These are phyloP conservation scores for Eristalis pertinax DNA, from an alignment of 2,888 invertebrate species.

Conservation along the genomic window DNA sequence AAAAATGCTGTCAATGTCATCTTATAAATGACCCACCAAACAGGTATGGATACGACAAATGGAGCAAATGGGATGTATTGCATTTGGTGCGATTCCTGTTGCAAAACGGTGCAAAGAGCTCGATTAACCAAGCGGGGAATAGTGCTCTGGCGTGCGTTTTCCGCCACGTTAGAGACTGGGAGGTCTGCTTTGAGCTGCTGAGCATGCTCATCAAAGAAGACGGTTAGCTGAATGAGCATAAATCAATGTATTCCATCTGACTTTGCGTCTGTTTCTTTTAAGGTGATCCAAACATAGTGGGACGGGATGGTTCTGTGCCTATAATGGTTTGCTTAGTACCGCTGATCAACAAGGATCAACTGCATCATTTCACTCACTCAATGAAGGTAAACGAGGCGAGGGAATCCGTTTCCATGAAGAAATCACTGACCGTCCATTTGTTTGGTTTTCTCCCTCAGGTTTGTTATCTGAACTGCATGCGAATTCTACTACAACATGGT, in stretches of 20 bases:
- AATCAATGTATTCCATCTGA: neutral
- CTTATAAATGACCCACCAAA: neutral
- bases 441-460: conserved; percentile 81
- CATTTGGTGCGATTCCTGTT: conserved; percentile 85
- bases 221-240: conserved; percentile 73
- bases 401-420: neutral
- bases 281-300: conserved; percentile 87
- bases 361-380: conserved; percentile 87
- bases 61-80: conserved; percentile 89
- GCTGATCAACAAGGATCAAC: conserved; percentile 88
- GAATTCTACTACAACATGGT: conserved; percentile 86
- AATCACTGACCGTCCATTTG: neutral
- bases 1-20: no score
- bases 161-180: conserved; percentile 87
- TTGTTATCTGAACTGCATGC: conserved; percentile 87
- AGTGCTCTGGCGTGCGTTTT: conserved; percentile 87
- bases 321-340: conserved; percentile 89
- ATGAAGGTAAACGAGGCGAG: conserved; percentile 84
- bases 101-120: conserved; percentile 86
- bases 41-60: conserved; percentile 86
- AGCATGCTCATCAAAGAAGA: conserved; percentile 81
- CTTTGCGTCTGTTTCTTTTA: conserved; percentile 11
- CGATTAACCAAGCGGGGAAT: conserved; percentile 87
- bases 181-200: conserved; percentile 82
- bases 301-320: conserved; percentile 87